These are phyloP conservation scores for Diacarnus erythraeanus DNA, from an alignment of 37 sponge, comb jelly and placozoan species.

Conservation along the genomic window DNA sequence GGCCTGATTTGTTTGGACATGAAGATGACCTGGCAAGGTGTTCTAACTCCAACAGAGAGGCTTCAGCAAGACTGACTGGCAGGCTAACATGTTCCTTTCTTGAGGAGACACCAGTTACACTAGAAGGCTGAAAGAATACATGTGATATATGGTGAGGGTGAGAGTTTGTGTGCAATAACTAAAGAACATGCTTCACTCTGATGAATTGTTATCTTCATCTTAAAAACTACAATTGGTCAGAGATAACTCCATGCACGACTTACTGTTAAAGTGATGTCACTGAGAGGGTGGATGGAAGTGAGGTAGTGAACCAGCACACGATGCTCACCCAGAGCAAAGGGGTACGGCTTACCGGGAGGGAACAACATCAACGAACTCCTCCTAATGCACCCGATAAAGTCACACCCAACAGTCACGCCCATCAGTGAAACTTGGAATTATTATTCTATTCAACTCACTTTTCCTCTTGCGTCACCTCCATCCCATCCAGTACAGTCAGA, in stretches of 20 bases:
- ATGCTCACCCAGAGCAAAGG: slow-evolving; percentile 49
- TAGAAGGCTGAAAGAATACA: too few relatives aligned
- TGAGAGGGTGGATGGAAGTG: slow-evolving; percentile 27
- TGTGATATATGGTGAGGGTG: too few relatives aligned
- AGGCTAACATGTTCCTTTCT: too few relatives aligned
- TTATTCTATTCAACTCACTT: slow-evolving; percentile 39
- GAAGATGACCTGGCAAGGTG: background rate
- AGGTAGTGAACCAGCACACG: slow-evolving; percentile 32
- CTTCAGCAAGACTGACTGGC: too few relatives aligned
- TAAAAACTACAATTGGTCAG: too few relatives aligned
- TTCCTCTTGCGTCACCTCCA: slow-evolving; percentile 26
- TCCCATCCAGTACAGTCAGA: slow-evolving; percentile 43
- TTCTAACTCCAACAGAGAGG: background rate
- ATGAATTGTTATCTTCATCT: too few relatives aligned
- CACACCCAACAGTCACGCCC: background rate
- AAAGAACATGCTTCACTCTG: too few relatives aligned
- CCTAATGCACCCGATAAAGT: background rate
- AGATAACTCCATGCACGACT: too few relatives aligned
- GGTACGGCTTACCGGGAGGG: slow-evolving; percentile 19
- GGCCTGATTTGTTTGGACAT: background rate
- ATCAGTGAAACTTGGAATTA: background rate
- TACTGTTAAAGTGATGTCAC: background rate
- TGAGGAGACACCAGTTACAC: too few relatives aligned
- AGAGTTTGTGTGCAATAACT: too few relatives aligned
- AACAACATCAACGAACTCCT: slow-evolving; percentile 16